Percentiles rank a stretch among this genome's conserved stretches.
Conservation (phyloP, 2,797 vertebrate species). For the Decapterus maruadsi region DNA sequence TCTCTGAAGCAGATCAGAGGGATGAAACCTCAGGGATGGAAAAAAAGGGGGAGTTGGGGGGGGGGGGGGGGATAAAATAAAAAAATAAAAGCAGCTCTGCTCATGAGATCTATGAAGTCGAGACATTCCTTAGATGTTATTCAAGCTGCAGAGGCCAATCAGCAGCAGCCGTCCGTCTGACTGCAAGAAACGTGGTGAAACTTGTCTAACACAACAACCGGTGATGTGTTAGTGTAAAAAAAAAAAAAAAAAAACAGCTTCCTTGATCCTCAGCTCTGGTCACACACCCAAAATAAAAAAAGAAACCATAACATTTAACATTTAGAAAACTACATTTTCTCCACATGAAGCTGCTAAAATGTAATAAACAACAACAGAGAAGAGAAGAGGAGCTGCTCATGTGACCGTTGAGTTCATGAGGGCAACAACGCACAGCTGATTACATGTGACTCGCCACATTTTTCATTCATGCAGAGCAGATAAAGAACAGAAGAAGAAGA, state of each 20-base stretch:
- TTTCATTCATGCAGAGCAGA: not conserved
- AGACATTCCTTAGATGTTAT: conserved; percentile 65
- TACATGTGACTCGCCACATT: conserved; percentile 15
- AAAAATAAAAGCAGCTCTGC: not conserved
- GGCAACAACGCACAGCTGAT: conserved; percentile 3
- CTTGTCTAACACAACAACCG: conserved; percentile 45
- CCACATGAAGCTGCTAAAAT: too few relatives aligned
- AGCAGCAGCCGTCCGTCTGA: not conserved
- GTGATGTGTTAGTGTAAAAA: not conserved
- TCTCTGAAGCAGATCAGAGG: too few relatives aligned
- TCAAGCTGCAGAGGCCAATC: conserved; percentile 29
- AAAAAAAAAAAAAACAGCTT: conserved; percentile 10
- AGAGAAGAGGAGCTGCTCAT: not conserved
- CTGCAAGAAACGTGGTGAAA: conserved; percentile 54
- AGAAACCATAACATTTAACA: not conserved
- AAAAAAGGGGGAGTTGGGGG: conserved; percentile 2
- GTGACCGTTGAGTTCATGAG: conserved; percentile 3
- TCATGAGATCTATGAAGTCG: not conserved
- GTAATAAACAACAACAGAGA: not conserved
- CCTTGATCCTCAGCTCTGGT: not conserved
- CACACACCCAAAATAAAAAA: not conserved
- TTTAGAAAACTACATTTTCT: too few relatives aligned
- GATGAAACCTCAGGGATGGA: not conserved
- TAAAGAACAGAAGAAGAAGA: not conserved
- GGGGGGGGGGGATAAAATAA: too few relatives aligned